Evolutionary conservation across 2,113 vertebrate species (phyloP).

Genomic region (Brevimyrus niger): DNA sequence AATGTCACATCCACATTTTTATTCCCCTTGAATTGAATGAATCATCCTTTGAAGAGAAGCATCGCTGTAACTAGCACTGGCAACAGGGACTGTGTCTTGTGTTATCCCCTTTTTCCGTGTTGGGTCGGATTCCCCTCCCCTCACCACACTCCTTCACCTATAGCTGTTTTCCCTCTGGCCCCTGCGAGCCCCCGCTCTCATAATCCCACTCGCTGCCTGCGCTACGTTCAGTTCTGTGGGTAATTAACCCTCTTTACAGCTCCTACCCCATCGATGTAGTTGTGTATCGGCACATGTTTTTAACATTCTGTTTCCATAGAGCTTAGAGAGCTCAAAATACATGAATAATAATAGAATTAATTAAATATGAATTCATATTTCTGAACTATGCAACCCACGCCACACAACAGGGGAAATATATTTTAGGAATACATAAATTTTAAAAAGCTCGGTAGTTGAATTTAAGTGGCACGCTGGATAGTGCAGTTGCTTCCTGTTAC

Average conservation of each 20-base stretch:
- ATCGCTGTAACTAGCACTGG: not conserved
- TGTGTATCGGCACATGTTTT: not conserved
- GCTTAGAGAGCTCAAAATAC: not conserved
- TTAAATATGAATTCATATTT: conserved; percentile 5
- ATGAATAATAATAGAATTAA: not conserved
- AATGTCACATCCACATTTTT: not conserved
- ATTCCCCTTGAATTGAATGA: not conserved
- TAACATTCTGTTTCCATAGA: not conserved
- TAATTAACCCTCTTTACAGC: not conserved
- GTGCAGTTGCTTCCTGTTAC: not conserved
- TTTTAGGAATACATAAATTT: not conserved
- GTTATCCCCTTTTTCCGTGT: not conserved
- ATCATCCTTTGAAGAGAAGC: not conserved
- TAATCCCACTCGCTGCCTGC: not conserved
- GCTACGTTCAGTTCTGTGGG: not conserved
- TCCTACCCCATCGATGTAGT: not conserved
- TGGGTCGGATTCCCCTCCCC: not conserved
- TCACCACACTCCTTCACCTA: not conserved
- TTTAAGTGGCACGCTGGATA: not conserved
- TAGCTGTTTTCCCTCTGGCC: not conserved
- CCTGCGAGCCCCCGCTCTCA: not conserved
- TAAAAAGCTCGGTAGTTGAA: not conserved
- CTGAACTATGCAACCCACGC: not conserved
- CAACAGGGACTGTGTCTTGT: not conserved
- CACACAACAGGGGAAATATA: not conserved